Evolutionary conservation across 2,113 vertebrate species (phyloP).

Genomic region (Perca fluviatilis): DNA sequence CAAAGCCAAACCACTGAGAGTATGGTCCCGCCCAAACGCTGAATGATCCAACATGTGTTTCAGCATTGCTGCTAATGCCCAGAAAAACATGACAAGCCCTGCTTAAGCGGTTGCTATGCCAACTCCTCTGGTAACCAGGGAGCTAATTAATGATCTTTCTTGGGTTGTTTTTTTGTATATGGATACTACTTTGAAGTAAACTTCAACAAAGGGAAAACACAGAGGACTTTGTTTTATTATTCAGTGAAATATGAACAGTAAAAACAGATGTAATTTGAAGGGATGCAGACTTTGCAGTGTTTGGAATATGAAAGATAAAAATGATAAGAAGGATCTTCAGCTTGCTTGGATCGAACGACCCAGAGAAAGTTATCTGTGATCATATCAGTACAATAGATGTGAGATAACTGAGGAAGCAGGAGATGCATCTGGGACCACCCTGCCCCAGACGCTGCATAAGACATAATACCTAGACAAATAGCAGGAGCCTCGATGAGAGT

Average conservation of each 20-base stretch:
- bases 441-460: conserved; percentile 33
- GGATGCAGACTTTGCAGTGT: conserved; percentile 1
- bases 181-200: conserved; percentile 54
- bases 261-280: conserved; percentile 3
- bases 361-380: conserved; percentile 8
- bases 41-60: conserved; percentile 59
- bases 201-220: conserved; percentile 60
- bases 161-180: neutral
- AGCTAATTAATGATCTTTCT: conserved; percentile 67
- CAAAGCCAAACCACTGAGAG: conserved; percentile 50
- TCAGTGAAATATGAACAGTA: conserved; percentile 15
- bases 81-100: conserved; percentile 53
- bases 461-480: conserved; percentile 72
- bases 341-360: neutral
- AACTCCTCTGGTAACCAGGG: conserved; percentile 61
- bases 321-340: conserved; percentile 10
- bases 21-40: conserved; percentile 55
- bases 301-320: conserved; percentile 23
- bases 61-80: conserved; percentile 30
- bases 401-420: conserved; percentile 24
- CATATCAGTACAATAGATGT: conserved; percentile 29
- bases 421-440: conserved; percentile 28
- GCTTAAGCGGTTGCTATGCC: conserved; percentile 66
- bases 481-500: conserved; percentile 64
- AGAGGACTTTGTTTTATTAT: conserved; percentile 16